Conservation (phyloP, 2,113 vertebrate species). For the Isurus oxyrinchus region DNA sequence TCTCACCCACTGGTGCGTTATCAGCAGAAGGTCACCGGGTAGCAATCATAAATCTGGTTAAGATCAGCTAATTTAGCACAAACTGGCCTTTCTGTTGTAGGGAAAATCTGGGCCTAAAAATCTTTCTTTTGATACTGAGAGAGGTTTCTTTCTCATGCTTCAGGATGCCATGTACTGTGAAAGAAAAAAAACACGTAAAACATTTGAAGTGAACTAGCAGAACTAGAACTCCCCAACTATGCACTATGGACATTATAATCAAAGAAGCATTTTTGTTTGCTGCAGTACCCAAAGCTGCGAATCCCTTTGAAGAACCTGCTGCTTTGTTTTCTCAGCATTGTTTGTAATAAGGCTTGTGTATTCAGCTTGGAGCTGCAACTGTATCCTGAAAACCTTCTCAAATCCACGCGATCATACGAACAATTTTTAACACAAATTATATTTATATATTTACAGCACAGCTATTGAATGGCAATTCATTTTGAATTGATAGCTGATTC, state of each 20-base stretch:
- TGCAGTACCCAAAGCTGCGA: not conserved
- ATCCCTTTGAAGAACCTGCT: not conserved
- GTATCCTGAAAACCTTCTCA: no score
- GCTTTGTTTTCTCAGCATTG: not conserved
- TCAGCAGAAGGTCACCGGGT: not conserved
- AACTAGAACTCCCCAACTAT: not conserved
- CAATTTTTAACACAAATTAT: no score
- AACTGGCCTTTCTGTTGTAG: no score
- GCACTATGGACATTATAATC: not conserved
- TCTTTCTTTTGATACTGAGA: not conserved
- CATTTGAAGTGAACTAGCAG: no score
- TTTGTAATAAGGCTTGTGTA: not conserved
- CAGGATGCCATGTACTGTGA: not conserved
- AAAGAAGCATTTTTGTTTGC: not conserved
- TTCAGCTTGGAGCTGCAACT: no score
- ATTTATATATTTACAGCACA: no score
- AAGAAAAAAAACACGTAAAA: not conserved
- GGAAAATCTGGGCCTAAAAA: not conserved
- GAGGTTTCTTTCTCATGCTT: not conserved
- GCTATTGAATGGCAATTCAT: no score
- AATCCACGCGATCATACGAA: no score
- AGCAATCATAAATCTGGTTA: not conserved
- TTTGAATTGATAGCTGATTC: no score
- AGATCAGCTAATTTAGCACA: no score
- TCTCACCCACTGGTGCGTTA: not conserved